A percentile compares a stretch with the other conserved stretches of the same genome.
These are phyloP conservation scores for Oxyscelio sp. DNA, from an alignment of 2,888 invertebrate genomes.

Conservation along the genomic window DNA sequence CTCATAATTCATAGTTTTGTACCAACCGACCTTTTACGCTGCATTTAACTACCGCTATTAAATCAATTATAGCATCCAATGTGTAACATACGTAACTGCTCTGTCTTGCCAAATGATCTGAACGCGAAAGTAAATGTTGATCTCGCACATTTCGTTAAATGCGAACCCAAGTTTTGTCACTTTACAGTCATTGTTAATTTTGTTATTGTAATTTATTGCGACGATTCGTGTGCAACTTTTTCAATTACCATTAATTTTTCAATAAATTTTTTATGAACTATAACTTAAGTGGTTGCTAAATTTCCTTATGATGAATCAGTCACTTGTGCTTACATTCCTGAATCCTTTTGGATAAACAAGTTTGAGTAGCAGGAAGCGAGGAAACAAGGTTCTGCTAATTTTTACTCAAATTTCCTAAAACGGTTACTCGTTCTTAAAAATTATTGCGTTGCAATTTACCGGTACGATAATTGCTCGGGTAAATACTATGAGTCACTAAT, in stretches of 20 bases:
- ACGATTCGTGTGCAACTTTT: not conserved
- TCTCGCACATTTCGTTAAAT: constrained; percentile 25
- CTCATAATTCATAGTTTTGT: constrained; percentile 6
- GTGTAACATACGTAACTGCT: constrained; percentile 20
- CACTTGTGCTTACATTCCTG: not conserved
- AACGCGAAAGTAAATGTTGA: constrained; percentile 33
- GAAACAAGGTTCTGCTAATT: not conserved
- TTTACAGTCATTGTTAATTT: constrained; percentile 7
- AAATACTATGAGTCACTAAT: no score
- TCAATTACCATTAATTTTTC: not conserved
- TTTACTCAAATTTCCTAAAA: not conserved
- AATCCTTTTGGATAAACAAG: not conserved
- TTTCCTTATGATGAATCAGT: constrained; percentile 1
- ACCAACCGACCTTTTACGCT: constrained; percentile 13
- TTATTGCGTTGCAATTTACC: not conserved
- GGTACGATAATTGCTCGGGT: not conserved
- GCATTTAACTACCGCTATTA: constrained; percentile 25
- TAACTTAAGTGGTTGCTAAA: not conserved
- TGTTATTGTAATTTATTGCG: not conserved
- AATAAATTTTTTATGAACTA: constrained; percentile 5
- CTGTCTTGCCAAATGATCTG: constrained; percentile 20
- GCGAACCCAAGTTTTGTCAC: not conserved
- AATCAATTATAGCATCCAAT: constrained; percentile 25
- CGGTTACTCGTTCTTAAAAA: not conserved
- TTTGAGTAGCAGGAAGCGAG: not conserved